A percentile compares a stretch with the other conserved stretches of the same genome.
Evolutionary conservation across 2,888 invertebrate species (phyloP).

Genomic region (Tenthredo scrophulariae): DNA sequence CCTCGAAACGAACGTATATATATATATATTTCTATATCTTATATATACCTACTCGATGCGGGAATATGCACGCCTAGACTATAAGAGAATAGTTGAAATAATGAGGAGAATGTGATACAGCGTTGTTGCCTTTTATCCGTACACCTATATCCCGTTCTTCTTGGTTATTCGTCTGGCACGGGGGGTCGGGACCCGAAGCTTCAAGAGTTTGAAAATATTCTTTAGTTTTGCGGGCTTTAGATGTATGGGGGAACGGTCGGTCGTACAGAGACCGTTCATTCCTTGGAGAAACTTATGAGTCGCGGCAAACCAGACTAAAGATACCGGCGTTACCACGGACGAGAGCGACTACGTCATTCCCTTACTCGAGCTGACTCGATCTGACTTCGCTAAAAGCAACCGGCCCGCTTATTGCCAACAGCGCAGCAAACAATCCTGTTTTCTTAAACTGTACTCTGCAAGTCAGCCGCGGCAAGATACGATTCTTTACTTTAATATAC

Average conservation of each 20-base stretch:
- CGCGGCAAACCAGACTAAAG: constrained; percentile 51
- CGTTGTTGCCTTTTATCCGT: neutral
- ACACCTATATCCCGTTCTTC: neutral
- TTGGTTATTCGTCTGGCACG: neutral
- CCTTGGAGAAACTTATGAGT: constrained; percentile 40
- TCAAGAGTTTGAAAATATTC: constrained; percentile 45
- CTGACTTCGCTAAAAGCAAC: constrained; percentile 44
- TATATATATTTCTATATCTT: neutral
- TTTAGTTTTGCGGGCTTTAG: constrained; percentile 51
- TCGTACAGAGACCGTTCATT: constrained; percentile 58
- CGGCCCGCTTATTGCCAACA: constrained; percentile 53
- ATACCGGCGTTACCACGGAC: constrained; percentile 48
- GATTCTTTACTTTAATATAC: neutral
- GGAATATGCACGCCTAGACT: neutral
- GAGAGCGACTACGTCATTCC: constrained; percentile 59
- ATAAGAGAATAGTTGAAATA: neutral
- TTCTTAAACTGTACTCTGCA: constrained; percentile 44
- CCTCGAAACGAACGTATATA: neutral
- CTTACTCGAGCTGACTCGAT: constrained; percentile 56
- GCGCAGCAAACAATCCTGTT: constrained; percentile 50
- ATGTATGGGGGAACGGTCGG: constrained; percentile 57
- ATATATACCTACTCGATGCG: neutral
- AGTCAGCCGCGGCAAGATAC: neutral
- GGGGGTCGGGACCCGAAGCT: constrained; percentile 18
- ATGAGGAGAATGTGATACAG: neutral